A percentile compares a stretch with the other conserved stretches of the same genome.
Evolutionary conservation across 1,140 invertebrate species (phyloP).

Genomic region (Coptotermes formosanus): DNA sequence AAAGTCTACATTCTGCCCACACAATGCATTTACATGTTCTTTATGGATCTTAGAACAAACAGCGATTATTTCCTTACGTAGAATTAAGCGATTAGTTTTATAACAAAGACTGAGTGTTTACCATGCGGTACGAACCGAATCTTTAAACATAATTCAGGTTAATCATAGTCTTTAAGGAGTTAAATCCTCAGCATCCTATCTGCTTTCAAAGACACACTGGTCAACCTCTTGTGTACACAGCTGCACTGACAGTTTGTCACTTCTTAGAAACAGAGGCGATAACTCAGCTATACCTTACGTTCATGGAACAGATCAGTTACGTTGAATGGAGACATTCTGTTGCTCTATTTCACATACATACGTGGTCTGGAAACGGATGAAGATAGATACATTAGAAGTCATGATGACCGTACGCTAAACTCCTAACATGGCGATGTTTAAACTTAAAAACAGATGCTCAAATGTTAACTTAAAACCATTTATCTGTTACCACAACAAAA

Average conservation of each 20-base stretch:
- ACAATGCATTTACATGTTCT: too few relatives aligned
- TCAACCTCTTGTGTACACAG: neutral
- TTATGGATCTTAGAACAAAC: too few relatives aligned
- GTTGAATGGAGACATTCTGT: neutral
- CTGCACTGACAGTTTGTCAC: conserved; percentile 7
- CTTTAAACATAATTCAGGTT: too few relatives aligned
- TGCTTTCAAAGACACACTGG: too few relatives aligned
- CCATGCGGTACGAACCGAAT: too few relatives aligned
- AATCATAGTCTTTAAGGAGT: too few relatives aligned
- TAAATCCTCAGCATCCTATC: too few relatives aligned
- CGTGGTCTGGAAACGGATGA: neutral
- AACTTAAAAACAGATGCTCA: neutral
- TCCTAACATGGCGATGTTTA: neutral
- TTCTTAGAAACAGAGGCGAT: neutral
- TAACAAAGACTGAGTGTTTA: too few relatives aligned
- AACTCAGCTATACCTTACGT: neutral
- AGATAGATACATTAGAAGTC: neutral
- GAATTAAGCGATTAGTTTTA: too few relatives aligned
- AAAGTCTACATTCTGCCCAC: too few relatives aligned
- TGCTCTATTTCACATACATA: neutral
- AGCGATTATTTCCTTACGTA: too few relatives aligned
- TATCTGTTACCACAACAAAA: neutral
- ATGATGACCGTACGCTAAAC: neutral
- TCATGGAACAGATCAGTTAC: neutral
- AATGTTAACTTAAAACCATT: conserved; percentile 9